These are phyloP conservation scores for Diplolepis rosae DNA, from an alignment of 2,888 invertebrate species.

Conservation along the genomic window DNA sequence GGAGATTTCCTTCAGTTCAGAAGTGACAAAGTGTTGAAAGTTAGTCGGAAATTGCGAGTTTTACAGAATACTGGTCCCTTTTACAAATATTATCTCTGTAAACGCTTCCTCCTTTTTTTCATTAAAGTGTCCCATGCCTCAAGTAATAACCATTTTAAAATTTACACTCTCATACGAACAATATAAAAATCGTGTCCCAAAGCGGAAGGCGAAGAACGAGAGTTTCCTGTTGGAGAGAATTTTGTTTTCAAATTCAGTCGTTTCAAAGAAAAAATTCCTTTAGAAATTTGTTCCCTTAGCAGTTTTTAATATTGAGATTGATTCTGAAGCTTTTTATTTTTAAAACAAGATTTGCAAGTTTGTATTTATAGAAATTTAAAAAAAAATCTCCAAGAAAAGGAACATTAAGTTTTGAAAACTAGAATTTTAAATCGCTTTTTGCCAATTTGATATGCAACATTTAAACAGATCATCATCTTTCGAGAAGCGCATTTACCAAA, in stretches of 20 bases:
- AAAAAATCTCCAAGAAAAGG: too few relatives aligned
- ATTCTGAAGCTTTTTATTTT: too few relatives aligned
- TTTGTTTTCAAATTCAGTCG: neutral
- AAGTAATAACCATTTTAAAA: conserved; percentile 34
- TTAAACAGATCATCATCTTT: conserved; percentile 1
- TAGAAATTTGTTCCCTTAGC: too few relatives aligned
- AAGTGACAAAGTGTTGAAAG: conserved; percentile 3
- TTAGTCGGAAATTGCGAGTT: conserved; percentile 50
- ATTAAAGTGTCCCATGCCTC: conserved; percentile 32
- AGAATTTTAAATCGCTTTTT: neutral
- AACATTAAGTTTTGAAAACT: neutral
- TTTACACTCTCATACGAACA: neutral
- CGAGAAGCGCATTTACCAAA: conserved; percentile 24
- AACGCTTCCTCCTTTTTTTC: conserved; percentile 37
- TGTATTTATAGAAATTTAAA: too few relatives aligned
- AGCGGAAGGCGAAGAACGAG: too few relatives aligned
- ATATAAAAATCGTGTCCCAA: neutral
- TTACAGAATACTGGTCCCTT: conserved; percentile 61
- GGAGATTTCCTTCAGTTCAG: conserved; percentile 4
- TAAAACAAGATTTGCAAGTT: too few relatives aligned
- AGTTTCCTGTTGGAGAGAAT: neutral
- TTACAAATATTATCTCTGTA: conserved; percentile 55
- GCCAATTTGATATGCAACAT: conserved; percentile 7
- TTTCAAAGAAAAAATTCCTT: too few relatives aligned
- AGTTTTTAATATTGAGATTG: too few relatives aligned